Base-by-base conservation (phyloP, 2,888 invertebrate species). In the Mongoloraphidia duomilia region DNA sequence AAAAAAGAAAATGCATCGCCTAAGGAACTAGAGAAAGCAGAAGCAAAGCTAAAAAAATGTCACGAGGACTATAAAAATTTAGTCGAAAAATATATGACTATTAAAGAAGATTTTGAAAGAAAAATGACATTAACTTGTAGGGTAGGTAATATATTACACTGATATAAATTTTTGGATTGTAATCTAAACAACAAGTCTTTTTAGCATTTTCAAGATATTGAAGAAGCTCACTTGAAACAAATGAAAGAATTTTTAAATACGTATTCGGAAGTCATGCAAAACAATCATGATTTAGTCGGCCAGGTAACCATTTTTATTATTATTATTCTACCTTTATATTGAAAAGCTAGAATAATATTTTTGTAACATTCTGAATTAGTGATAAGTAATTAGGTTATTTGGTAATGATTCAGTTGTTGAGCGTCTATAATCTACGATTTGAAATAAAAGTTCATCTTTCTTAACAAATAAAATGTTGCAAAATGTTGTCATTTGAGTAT, bases 231-330 rank as follows among this genome's bases (percentile, higher is more conserved):
- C 69, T 70, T 95, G 56, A 83, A 83, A 58, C 91, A 92, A 66
- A 94, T 96, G 93, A 92, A 92, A 64, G 89, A 92, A 60, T 95
- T 95, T 75, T 76, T 95, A 39, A 87, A 86, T 60, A 82, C 81
- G 6, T 95, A 93, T 67, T 82, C 88, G 52, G 85, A 89, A 61
- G 79, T 91, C 53, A 76, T 91, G 58, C 89, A 93, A 62, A 83
- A 83, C 62, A 90, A 91, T 64, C 91, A 93, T 68, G 88, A 87
- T 59, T 79, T 90, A 63, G 84, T 93, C 69, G 93, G 92, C 39
- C 85, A 88, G 69, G 77, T 77, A 61, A 58, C 61, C 53, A 17
- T 36, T 49, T 17, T n/a, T 33, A n/a, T 41, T 26, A 46, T 46
- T 41, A 35, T 14, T 36, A 17, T 46, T 46, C 49, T 44, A 39